phyloP scores from a whole-genome alignment of 92 coral and sea anemone genomes.

The Epizoanthus fatuus region DNA sequence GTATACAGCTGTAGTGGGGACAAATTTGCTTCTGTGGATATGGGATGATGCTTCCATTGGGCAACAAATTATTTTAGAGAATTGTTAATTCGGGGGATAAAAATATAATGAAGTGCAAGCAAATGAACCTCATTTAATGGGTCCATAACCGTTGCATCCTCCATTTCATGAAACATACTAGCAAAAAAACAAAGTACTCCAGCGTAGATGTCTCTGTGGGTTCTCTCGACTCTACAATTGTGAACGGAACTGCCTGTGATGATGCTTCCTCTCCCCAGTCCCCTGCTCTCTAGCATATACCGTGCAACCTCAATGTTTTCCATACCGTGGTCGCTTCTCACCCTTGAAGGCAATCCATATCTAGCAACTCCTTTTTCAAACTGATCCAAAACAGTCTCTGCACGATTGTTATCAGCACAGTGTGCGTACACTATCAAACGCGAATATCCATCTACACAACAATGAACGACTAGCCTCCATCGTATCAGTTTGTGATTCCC shows the following conservation, averaged over 20 bases:
- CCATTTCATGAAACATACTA: slow-evolving; percentile 31
- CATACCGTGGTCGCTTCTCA: slow-evolving; percentile 65
- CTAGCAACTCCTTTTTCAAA: slow-evolving; percentile 58
- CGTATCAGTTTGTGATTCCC: slow-evolving; percentile 74
- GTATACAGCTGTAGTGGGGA: slow-evolving; percentile 74
- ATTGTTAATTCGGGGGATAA: slow-evolving; percentile 55
- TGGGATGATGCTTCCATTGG: slow-evolving; percentile 67
- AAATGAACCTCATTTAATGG: slow-evolving; percentile 63
- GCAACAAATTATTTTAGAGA: slow-evolving; percentile 47
- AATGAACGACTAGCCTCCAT: slow-evolving; percentile 64
- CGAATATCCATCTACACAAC: slow-evolving; percentile 72
- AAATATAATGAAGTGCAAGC: slow-evolving; percentile 61
- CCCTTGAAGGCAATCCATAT: slow-evolving; percentile 76
- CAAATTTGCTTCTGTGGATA: slow-evolving; percentile 62
- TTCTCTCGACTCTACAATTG: slow-evolving; percentile 54
- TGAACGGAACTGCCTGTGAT: slow-evolving; percentile 63
- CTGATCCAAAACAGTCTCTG: slow-evolving; percentile 61
- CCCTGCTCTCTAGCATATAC: slow-evolving; percentile 64
- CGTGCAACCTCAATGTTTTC: slow-evolving; percentile 67
- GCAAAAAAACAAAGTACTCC: slow-evolving; percentile 53
- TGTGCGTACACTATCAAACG: slow-evolving; percentile 60
- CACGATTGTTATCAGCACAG: slow-evolving; percentile 70
- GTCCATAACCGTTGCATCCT: slow-evolving; percentile 39
- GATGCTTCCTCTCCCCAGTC: slow-evolving; percentile 66
- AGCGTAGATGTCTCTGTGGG: slow-evolving; percentile 51